Evolutionary conservation across 2,113 vertebrate species (phyloP).

Genomic region (Lycocorax pyrrhopterus): DNA sequence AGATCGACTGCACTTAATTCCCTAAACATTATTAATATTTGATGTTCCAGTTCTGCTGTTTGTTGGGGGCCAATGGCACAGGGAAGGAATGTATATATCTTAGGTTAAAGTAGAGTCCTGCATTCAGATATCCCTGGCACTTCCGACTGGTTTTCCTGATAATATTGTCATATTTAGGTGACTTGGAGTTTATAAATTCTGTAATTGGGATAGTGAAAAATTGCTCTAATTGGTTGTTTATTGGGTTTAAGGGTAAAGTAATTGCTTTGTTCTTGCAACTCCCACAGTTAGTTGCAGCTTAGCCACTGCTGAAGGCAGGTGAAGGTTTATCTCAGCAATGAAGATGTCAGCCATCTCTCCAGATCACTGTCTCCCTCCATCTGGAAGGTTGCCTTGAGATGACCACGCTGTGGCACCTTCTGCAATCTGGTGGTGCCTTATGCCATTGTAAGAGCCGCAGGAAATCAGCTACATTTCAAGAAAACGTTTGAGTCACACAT

Average conservation of each 20-base stretch:
- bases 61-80: not conserved
- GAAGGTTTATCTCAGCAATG: not conserved
- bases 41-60: not conserved
- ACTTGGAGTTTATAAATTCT: not conserved
- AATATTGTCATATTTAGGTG: not conserved
- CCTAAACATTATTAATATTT: not conserved
- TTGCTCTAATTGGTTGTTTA: not conserved
- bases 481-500: not conserved
- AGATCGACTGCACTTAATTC: not conserved
- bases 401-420: not conserved
- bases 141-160: not conserved
- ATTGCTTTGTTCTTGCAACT: not conserved
- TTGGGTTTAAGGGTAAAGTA: not conserved
- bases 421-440: slow-evolving; percentile 18
- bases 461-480: not conserved
- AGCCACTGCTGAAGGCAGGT: not conserved
- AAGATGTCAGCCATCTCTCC: not conserved
- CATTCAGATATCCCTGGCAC: accelerated
- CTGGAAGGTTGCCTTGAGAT: not conserved
- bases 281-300: not conserved
- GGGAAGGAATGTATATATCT: not conserved
- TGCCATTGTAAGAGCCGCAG: not conserved
- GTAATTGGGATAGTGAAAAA: not conserved
- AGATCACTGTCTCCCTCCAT: not conserved
- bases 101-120: not conserved